phyloP scores from a whole-genome alignment of 2,113 vertebrate genomes.

The Pica pica region DNA sequence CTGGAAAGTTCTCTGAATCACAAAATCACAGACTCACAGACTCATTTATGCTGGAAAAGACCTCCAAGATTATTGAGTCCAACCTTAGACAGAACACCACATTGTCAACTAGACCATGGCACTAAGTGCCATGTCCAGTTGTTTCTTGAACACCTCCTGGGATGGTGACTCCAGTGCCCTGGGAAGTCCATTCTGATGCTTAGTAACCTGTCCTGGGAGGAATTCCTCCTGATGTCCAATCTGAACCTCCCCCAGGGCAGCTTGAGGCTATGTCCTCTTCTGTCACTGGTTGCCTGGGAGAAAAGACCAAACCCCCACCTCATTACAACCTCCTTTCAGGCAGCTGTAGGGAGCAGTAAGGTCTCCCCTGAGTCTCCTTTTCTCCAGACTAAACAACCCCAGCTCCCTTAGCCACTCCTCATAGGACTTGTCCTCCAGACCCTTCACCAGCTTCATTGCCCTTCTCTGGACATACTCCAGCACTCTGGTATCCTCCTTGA shows the following conservation, averaged over 20 bases:
- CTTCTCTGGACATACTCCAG: not conserved
- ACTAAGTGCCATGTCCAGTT: not conserved
- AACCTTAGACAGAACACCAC: not conserved
- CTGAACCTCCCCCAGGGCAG: not conserved
- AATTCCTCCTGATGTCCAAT: not conserved
- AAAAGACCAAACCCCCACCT: accelerated
- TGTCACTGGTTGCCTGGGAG: not conserved
- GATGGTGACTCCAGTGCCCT: not conserved
- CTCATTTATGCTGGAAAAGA: not conserved
- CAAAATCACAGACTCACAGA: not conserved
- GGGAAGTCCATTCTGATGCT: not conserved
- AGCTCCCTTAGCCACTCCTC: accelerated
- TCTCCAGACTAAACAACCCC: not conserved
- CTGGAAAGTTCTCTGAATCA: not conserved
- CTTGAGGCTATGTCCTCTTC: not conserved
- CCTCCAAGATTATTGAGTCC: not conserved
- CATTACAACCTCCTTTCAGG: accelerated
- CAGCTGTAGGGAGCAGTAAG: not conserved
- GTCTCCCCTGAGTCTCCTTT: not conserved
- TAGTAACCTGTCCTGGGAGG: not conserved
- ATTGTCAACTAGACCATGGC: not conserved
- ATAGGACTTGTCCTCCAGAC: not conserved
- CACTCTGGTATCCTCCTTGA: not conserved
- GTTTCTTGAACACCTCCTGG: not conserved
- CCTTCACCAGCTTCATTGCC: not conserved